Evolutionary conservation across 2,113 vertebrate genomes (phyloP), one percentile per base, ranked within the genome.

Genomic region (Pygoscelis adeliae): DNA sequence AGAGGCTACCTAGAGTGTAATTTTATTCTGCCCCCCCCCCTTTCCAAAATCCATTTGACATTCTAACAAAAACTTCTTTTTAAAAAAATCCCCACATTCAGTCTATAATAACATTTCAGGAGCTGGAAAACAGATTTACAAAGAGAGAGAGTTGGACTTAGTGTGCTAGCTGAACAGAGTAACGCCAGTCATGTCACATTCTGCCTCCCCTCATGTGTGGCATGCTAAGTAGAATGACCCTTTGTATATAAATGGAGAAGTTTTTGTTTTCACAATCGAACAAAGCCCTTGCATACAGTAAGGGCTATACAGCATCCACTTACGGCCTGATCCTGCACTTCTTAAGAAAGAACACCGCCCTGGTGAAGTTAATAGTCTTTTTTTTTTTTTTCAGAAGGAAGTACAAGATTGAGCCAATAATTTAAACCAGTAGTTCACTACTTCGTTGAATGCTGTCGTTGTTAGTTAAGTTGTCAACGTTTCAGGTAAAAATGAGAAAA

Each of bases 41-140:
- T 49, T 56, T 80, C 46, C 62, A 88, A 83, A 96, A 76, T 67
- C 40, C 21, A 86, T 63, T 44, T 50, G n/a, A 88, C 36, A 63
- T 42, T 66, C 30, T 55, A 67, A 69, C 25, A 89, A 59, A 9
- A 79, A 22, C 18, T 17, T 52, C 4, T 86, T 87, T 17, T 85
- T 13, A 22, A 34, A 80, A 80, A 25, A 63, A 19, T 0, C 1
- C 15, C 32, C 38, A n/a, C 19, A 13, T 83, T 88, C 83, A 67
- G 90, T 96, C 77, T 93, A 44, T 94, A 96, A 92, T 85, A 97
- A 74, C 66, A 69, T 76, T 83, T n/a, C 46, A 81, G 87, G 72
- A 89, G 73, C 90, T 93, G 85, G 89, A 92, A 93, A 97, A 96
- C 96, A 96, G 96, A 83, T 91, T 96, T 95, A 91, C 82, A 96